Evolutionary conservation across 2,888 invertebrate species (phyloP), one percentile per base, ranked within the genome.

Genomic region (Crepidodera aurea): DNA sequence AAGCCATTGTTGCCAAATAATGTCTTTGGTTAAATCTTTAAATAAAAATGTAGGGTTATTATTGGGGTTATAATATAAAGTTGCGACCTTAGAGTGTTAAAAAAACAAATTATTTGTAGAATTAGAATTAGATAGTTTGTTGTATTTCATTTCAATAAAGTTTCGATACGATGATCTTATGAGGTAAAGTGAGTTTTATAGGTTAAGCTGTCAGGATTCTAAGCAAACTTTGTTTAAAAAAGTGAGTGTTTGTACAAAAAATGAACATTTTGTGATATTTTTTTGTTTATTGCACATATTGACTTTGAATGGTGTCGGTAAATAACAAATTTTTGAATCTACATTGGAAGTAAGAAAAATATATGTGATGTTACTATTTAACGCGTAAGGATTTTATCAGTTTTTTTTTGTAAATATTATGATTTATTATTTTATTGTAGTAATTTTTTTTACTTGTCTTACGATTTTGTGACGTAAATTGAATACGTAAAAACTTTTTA

Each of bases 311-410:
- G 29, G 16, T 54, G 27, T 51, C 39, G n/a, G 40, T 54, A n/a
- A 27, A 13, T 42, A 40, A 10, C 25, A 54, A 54, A 16, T 40
- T 18, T 29, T 54, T 53, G 3, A 40, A 27, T 40, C 25, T 5
- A 32, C 15, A 51, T 13, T 19, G 12, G 40, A 32, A 44, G 7
- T 18, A 15, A 32, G 29, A 54, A 53, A 53, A 29, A 42, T 29
- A 42, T 54, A 54, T 54, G 54, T 54, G 54, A 54, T 54, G 54
- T 54, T 54, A 54, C 42, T 53, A 53, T 53, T 54, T 54, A 54
- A 54, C 15, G 29, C 29, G 12, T 54, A 44, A 40, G 15, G 15
- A 13, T 44, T 54, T 54, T 32, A 54, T 54, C 15, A 12, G 27
- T 54, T 54, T 16, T 54, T 18, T 3, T 34, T 19, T 51, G 34